A percentile compares a stretch with the other conserved stretches of the same genome.
Evolutionary conservation across 2,888 invertebrate species (phyloP).

Genomic region (Tachystola acroxantha): DNA sequence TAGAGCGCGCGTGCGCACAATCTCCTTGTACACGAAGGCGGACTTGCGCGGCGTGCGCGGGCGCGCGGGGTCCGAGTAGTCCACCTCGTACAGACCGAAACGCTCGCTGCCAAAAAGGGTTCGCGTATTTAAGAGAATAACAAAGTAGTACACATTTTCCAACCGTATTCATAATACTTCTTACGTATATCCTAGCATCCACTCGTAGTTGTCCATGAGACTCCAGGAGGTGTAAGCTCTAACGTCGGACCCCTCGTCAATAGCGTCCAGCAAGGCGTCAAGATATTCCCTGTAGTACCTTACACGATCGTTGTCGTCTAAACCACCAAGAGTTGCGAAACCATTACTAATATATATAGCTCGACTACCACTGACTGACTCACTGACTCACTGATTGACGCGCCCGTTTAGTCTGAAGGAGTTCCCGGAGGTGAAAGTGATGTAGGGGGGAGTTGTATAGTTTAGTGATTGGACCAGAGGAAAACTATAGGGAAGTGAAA

Average conservation of each 20-base stretch:
- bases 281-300: constrained; percentile 49
- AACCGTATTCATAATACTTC: constrained; percentile 14
- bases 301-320: constrained; percentile 57
- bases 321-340: constrained; percentile 27
- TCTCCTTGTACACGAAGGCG: constrained; percentile 62
- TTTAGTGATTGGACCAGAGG: too few relatives aligned
- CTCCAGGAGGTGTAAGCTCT: too few relatives aligned
- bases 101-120: too few relatives aligned
- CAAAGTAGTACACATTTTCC: too few relatives aligned
- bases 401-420: too few relatives aligned
- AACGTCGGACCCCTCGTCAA: constrained; percentile 56
- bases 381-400: too few relatives aligned
- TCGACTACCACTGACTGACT: too few relatives aligned
- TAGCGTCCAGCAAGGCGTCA: constrained; percentile 51
- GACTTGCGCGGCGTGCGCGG: constrained; percentile 81
- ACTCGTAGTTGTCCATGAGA: constrained; percentile 81
- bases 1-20: constrained; percentile 50
- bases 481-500: too few relatives aligned
- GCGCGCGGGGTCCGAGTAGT: constrained; percentile 76
- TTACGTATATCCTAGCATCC: constrained; percentile 74
- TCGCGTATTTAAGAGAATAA: too few relatives aligned
- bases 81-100: constrained; percentile 79
- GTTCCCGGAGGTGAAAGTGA: too few relatives aligned
- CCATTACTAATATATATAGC: too few relatives aligned
- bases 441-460: too few relatives aligned